Evolutionary conservation across 2,113 vertebrate species (phyloP), one percentile per base, ranked within the genome.

Genomic region (Ceyx melanurus): DNA sequence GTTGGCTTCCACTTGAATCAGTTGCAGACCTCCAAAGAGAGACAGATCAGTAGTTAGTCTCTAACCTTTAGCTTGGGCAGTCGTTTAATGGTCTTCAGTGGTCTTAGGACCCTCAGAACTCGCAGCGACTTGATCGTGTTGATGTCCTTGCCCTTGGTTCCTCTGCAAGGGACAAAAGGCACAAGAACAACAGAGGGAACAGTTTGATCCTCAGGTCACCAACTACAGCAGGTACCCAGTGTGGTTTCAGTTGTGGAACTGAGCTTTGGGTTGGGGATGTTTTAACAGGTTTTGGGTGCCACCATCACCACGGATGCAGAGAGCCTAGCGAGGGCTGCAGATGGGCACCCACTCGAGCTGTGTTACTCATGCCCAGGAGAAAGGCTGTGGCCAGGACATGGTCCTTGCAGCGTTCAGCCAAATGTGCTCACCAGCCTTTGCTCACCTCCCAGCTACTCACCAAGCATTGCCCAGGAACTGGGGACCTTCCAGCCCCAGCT

Each of bases 71-170:
- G 97, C 72, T 99, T 99, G 31, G 99, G 99, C 76, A 99, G 98
- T 7, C 99, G 96, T 71, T 99, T 99, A 94, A 99, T 99, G 90
- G 99, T 99, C 97, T 99, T 99, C 92, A 99, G 97, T 0, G 99
- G 99, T 54, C 99, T 94, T 33, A 99, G 97, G 51, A 99, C 99
- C 1, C 99, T 97, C 37, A 99, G 98, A 21, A 99, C 99, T 51
- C 99, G 96, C 93, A 99, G 97, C 3, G 99, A 99, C 97, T 99
- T 99, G 97, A 99, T 99, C 15, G 99, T 99, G 98, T 98, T 99
- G 97, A 99, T 99, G 96, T 99, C 99, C 96, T 99, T 99, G 72
- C 98, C 99, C 98, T 99, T 99, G 97, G 98, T 99, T 84, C 99
- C 99, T 97, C 99, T 99, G 97, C 87, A 97, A 86, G 95, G 93